A percentile compares a stretch with the other conserved stretches of the same genome.
phyloP scores from a whole-genome alignment of 2,888 invertebrate genomes.

The Eurytoma californica region DNA sequence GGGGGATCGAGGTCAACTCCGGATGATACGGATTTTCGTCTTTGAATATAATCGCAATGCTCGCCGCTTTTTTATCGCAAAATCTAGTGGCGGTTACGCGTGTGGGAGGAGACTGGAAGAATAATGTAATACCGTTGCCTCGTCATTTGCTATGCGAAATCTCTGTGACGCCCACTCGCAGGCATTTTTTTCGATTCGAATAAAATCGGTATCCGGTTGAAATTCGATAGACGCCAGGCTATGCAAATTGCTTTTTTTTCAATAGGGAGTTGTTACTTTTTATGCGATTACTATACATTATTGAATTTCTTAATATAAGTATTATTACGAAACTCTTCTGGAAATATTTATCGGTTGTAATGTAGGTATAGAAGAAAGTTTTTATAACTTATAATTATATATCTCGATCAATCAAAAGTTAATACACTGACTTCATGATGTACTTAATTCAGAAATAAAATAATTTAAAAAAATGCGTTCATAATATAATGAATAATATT shows the following conservation, averaged over 20 bases:
- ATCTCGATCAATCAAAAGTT: too few relatives aligned
- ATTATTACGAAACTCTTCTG: too few relatives aligned
- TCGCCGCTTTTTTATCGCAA: not conserved
- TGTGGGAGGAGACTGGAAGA: slow-evolving; percentile 21
- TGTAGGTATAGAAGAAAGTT: too few relatives aligned
- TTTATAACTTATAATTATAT: too few relatives aligned
- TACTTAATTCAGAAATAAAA: too few relatives aligned
- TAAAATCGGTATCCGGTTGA: slow-evolving; percentile 17
- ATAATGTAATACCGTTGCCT: slow-evolving; percentile 5
- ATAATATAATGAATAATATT: too few relatives aligned
- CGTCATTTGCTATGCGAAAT: slow-evolving; percentile 34
- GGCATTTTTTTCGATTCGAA: not conserved
- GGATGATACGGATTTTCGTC: slow-evolving; percentile 22
- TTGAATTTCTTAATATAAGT: not conserved
- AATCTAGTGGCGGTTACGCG: slow-evolving; percentile 12
- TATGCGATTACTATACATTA: too few relatives aligned
- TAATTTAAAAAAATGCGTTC: too few relatives aligned
- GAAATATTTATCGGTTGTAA: too few relatives aligned
- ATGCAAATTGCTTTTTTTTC: slow-evolving; percentile 13
- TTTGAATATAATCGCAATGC: not conserved
- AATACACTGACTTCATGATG: too few relatives aligned
- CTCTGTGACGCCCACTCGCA: slow-evolving; percentile 18
- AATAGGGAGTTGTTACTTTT: not conserved
- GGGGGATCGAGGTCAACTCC: not conserved
- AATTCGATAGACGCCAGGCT: slow-evolving; percentile 29